Evolutionary conservation across 2,888 invertebrate genomes (phyloP).

Genomic region (Branchipolynoe longqiensis): DNA sequence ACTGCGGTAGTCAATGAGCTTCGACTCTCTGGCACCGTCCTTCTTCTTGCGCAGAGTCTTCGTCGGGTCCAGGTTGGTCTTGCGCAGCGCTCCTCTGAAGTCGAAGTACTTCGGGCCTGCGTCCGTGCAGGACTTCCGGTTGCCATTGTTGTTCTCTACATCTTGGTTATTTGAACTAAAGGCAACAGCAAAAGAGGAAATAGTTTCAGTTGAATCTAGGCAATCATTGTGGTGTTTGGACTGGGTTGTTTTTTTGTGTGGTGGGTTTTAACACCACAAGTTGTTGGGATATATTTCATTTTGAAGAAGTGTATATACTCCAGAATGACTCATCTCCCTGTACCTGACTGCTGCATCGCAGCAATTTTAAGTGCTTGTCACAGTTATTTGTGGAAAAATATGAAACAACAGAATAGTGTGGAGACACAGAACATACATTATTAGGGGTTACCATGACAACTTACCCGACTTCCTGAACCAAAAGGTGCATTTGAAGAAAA

Average conservation of each 20-base stretch:
- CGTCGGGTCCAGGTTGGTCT: conserved; percentile 53
- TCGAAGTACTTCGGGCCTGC: conserved; percentile 51
- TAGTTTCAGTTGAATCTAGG: neutral
- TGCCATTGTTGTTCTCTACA: conserved; percentile 52
- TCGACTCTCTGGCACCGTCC: neutral
- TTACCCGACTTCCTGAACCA: conserved; percentile 50
- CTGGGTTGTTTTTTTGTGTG: neutral
- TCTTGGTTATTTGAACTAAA: conserved; percentile 52
- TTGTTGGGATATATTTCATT: too few relatives aligned
- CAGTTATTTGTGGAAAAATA: too few relatives aligned
- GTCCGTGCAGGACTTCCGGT: neutral
- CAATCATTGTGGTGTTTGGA: neutral
- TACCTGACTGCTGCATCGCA: too few relatives aligned
- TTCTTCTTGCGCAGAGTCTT: conserved; percentile 53
- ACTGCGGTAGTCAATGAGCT: conserved; percentile 57
- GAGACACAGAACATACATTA: conserved; percentile 28
- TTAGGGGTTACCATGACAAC: conserved; percentile 23
- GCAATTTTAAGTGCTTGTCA: too few relatives aligned
- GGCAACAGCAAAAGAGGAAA: neutral
- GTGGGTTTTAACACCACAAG: too few relatives aligned
- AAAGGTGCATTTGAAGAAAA: conserved; percentile 11
- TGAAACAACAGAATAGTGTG: neutral
- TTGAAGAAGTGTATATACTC: too few relatives aligned
- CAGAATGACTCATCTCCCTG: too few relatives aligned
- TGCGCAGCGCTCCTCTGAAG: conserved; percentile 59